These are phyloP conservation scores for Apis mellifera DNA, from an alignment of 1,140 invertebrate genomes.

Conservation along the genomic window Amel_HAv3.1 CM009935.2:9818001-9818500, in stretches of 20 bases:
- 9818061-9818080: conserved; percentile 23
- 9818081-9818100: conserved; percentile 3
- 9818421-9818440: too few species aligned
- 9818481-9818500: too few species aligned
- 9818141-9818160: conserved; percentile 45
- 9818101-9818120: conserved; percentile 45
- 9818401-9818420: too few species aligned
- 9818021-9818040: neutral
- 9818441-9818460: too few species aligned
- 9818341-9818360: too few species aligned
- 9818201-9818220: conserved; percentile 22
- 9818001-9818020: neutral
- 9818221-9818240: conserved; percentile 10
- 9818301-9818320: too few species aligned
- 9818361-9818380: too few species aligned
- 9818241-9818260: conserved; percentile 6
- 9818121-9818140: conserved; percentile 33
- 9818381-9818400: too few species aligned
- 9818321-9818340: too few species aligned
- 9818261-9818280: too few species aligned
- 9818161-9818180: neutral
- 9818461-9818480: too few species aligned
- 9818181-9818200: conserved; percentile 38
- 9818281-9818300: too few species aligned
- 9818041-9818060: conserved; percentile 25